phyloP scores from a whole-genome alignment of 2,113 vertebrate species.

The Eidolon helvum region DNA sequence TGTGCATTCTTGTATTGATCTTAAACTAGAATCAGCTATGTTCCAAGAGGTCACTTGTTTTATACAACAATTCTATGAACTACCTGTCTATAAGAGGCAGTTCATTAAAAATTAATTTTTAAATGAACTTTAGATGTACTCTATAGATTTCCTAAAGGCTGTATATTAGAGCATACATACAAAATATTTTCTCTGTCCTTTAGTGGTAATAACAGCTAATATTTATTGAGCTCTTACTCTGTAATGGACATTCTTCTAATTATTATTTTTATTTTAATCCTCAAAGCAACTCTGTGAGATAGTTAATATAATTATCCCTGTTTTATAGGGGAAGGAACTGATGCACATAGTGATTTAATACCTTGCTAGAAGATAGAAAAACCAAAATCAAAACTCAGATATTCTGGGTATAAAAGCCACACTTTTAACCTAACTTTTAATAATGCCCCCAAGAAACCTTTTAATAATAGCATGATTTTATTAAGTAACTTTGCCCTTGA shows the following conservation, averaged over 20 bases:
- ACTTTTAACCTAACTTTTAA: neutral
- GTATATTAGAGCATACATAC: neutral
- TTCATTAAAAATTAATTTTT: slow-evolving; percentile 72
- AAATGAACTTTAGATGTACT: slow-evolving; percentile 57
- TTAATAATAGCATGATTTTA: neutral
- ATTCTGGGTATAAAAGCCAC: neutral
- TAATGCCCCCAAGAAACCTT: neutral
- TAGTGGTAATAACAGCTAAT: slow-evolving; percentile 24
- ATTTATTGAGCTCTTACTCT: slow-evolving; percentile 26
- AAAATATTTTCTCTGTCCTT: slow-evolving; percentile 28
- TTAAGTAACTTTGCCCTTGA: neutral
- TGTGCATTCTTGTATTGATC: slow-evolving; percentile 28
- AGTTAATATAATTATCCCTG: neutral
- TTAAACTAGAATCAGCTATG: slow-evolving; percentile 27
- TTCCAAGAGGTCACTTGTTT: slow-evolving; percentile 25
- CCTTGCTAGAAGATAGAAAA: neutral
- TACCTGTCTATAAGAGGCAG: slow-evolving; percentile 22
- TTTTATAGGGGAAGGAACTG: slow-evolving; percentile 29
- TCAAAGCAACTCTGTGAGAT: neutral
- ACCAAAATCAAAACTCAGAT: neutral
- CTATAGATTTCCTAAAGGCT: slow-evolving; percentile 54
- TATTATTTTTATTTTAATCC: slow-evolving; percentile 48
- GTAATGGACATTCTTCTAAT: neutral
- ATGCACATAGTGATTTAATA: neutral
- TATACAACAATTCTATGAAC: neutral